A percentile compares a stretch with the other conserved stretches of the same genome.
Conservation (phyloP, 2,888 invertebrate species). For the Caenorhabditis panamensis region DNA sequence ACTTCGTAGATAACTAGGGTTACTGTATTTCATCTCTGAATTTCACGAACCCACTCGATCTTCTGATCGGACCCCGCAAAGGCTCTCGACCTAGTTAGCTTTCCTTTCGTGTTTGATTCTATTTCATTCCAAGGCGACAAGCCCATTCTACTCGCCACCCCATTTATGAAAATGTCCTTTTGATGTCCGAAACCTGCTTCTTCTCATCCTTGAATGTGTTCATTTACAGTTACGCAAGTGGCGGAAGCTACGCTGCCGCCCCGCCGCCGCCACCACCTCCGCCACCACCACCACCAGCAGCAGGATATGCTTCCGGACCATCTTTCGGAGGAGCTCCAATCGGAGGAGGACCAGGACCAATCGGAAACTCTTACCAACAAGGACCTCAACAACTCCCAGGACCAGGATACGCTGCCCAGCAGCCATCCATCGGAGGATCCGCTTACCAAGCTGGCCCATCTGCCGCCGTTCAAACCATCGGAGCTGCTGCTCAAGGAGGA, state of each 20-base stretch:
- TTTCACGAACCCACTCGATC: neutral
- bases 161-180: constrained; percentile 46
- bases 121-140: constrained; percentile 23
- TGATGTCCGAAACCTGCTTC: constrained; percentile 42
- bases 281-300: constrained; percentile 55
- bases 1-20: too few species aligned
- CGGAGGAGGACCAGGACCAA: constrained; percentile 20
- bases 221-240: constrained; percentile 56
- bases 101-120: constrained; percentile 5
- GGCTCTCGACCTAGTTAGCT: constrained; percentile 12
- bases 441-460: constrained; percentile 15
- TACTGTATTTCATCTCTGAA: too few species aligned
- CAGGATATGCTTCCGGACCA: constrained; percentile 46
- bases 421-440: neutral
- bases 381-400: neutral
- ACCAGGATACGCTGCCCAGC: neutral
- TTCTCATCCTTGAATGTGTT: constrained; percentile 13
- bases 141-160: constrained; percentile 47
- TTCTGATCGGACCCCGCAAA: neutral
- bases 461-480: constrained; percentile 17
- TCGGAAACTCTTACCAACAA: too few species aligned
- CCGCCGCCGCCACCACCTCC: constrained; percentile 46
- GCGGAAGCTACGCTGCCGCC: constrained; percentile 47
- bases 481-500: constrained; percentile 16
- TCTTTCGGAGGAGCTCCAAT: constrained; percentile 37